A percentile compares a stretch with the other conserved stretches of the same genome.
Evolutionary conservation across 1,140 invertebrate species (phyloP).

Genomic region (Propsilocerus akamusi): DNA sequence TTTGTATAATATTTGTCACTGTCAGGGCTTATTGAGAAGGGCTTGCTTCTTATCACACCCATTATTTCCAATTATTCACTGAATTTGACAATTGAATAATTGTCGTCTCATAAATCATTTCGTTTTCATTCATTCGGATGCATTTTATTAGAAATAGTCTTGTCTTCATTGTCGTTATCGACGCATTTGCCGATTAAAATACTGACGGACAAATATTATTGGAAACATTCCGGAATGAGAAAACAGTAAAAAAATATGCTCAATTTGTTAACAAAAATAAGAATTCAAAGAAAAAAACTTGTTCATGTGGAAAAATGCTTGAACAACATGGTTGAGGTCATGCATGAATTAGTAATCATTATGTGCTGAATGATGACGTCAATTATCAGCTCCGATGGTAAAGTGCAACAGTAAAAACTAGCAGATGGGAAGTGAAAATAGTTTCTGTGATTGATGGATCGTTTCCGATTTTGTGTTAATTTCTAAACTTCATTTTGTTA

Average conservation of each 20-base stretch:
- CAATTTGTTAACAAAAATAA: not conserved
- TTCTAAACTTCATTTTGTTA: not conserved
- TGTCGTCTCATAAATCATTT: not conserved
- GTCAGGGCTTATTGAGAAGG: not conserved
- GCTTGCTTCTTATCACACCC: not conserved
- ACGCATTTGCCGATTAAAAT: not conserved
- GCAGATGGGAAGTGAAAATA: not conserved
- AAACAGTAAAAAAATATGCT: not conserved
- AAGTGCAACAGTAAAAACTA: not conserved
- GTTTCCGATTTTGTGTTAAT: not conserved
- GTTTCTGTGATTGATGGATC: not conserved
- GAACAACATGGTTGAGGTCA: not conserved
- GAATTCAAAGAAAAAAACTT: not conserved
- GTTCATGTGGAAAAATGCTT: not conserved
- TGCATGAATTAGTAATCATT: not conserved
- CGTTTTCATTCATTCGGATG: not conserved
- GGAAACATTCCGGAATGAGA: not conserved
- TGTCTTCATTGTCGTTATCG: not conserved
- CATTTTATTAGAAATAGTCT: not conserved
- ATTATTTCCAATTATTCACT: too few species aligned
- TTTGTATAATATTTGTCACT: not conserved
- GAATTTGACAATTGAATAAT: conserved; percentile 2
- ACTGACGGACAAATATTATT: not conserved
- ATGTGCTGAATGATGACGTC: not conserved
- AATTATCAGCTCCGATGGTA: not conserved